Evolutionary conservation across 2,888 invertebrate species (phyloP), one percentile per base, ranked within the genome.

Genomic region (Thereva nobilitata): DNA sequence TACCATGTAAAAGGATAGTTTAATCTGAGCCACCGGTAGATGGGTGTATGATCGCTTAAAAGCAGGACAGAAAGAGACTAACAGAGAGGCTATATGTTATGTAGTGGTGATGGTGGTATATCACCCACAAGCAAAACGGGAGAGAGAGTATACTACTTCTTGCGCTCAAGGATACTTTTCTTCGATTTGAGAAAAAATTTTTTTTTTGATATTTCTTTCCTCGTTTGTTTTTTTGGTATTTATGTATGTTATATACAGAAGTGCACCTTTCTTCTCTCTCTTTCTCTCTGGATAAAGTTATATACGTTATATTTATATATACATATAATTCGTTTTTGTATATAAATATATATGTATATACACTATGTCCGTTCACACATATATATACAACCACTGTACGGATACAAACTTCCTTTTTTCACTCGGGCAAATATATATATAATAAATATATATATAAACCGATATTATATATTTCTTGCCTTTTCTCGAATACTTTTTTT

Each of bases 41-140:
- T 64, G 68, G 68, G 42, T 53, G 66, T 68, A 54, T 53, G 68
- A 68, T 68, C 66, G 68, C 64, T 67, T 67, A 54, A 64, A 47
- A 64, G 66, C 67, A 68, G 66, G 56, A 67, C 64, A 61, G 56
- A 68, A 59, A 68, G 67, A 68, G 66, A 64, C 64, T 64, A 66
- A 64, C 66, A 66, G 56, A 47, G 52, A 64, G 41, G 23, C 23
- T 23, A 23, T 23, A 23, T 23, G 23, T 23, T 23, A 23, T 23
- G 2, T 23, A 23, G 23, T 23, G 23, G 23, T 23, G 2, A 2
- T 23, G 23, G 23, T 23, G 23, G 23, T 23, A 23, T 23, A 23
- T 23, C 23, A 23, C 23, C 23, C 23, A 23, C 23, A 23, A 23
- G 1, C 23, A 23, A 23, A 23, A 2, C 1, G 23, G 23, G 2